Percentiles rank a stretch among this genome's conserved stretches.
Conservation (phyloP, 2,113 vertebrate genomes). For the Falco punctatus region DNA sequence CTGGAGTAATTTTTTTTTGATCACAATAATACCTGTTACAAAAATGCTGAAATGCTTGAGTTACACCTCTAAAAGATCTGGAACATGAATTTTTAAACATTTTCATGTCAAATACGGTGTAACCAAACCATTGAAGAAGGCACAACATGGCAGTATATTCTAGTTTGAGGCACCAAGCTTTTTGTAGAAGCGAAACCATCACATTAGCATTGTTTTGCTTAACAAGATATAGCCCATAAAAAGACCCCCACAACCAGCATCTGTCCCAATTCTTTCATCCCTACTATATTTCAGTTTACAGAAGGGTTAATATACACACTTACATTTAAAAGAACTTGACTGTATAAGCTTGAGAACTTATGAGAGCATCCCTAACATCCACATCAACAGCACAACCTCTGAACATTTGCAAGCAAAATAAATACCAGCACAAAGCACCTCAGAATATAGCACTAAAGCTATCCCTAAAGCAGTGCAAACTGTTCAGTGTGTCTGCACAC, state of each 20-base stretch:
- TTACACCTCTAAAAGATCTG: background rate
- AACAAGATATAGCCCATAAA: background rate
- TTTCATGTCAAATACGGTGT: background rate
- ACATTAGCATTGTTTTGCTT: background rate
- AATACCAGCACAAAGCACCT: background rate
- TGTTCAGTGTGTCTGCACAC: background rate
- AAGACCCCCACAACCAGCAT: background rate
- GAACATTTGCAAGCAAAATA: background rate
- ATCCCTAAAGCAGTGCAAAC: background rate
- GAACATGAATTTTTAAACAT: background rate
- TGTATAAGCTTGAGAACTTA: background rate
- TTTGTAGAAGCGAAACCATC: background rate
- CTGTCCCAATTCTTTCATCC: background rate
- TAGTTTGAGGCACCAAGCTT: background rate
- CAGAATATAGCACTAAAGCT: background rate
- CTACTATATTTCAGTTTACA: background rate
- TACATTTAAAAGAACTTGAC: background rate
- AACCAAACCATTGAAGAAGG: background rate
- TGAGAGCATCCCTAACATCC: background rate
- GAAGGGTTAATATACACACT: background rate
- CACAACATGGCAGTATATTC: background rate
- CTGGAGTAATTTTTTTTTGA: background rate
- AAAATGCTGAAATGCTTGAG: background rate
- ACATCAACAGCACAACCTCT: background rate
- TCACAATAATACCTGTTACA: background rate